Base-by-base conservation (phyloP, 1,140 invertebrate genomes). In the Pseudachorutes palmiensis region DNA sequence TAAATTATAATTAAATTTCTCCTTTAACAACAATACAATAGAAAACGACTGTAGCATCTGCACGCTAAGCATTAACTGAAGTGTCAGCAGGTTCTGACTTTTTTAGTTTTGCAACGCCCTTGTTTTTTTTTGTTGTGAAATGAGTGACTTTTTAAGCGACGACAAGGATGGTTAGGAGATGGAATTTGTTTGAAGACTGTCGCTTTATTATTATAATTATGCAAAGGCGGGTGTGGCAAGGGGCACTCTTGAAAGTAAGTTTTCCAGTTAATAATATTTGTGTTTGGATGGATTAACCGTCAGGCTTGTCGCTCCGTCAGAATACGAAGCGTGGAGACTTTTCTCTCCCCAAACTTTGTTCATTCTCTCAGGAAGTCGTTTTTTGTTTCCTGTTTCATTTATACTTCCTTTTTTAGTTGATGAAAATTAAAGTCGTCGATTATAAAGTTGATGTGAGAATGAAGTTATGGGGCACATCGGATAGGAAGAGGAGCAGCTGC, bases 151-250 rank as follows among this genome's bases (percentile, higher is more conserved):
- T n/a, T n/a, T n/a, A n/a, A n/a, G n/a, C n/a, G n/a, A n/a, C n/a
- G n/a, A n/a, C n/a, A n/a, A n/a, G n/a, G n/a, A n/a, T n/a, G n/a
- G n/a, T n/a, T n/a, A n/a, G n/a, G n/a, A n/a, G n/a, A n/a, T n/a
- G 36, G 36, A 45, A 45, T 9, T 9, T 9, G 36, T 45, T 19
- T 19, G 36, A 19, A 45, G 36, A 9, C 36, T 45, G 36, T 45
- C 36, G 36, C 36, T 45, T 45, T n/a, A n/a, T n/a, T n/a, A n/a
- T n/a, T n/a, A n/a, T n/a, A n/a, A 45, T 45, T 45, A 45, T 45
- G 9, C 9, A 45, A 19, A 19, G 36, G 19, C 36, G 36, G 36
- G 36, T 45, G 19, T 12, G 9, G 19, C 36, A 45, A 45, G 36
- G 36, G 36, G 19, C 9, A 45, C 9, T 45, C 36, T 19, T 45